Conservation (phyloP, 2,113 vertebrate genomes). For the Orycteropus afer region DNA sequence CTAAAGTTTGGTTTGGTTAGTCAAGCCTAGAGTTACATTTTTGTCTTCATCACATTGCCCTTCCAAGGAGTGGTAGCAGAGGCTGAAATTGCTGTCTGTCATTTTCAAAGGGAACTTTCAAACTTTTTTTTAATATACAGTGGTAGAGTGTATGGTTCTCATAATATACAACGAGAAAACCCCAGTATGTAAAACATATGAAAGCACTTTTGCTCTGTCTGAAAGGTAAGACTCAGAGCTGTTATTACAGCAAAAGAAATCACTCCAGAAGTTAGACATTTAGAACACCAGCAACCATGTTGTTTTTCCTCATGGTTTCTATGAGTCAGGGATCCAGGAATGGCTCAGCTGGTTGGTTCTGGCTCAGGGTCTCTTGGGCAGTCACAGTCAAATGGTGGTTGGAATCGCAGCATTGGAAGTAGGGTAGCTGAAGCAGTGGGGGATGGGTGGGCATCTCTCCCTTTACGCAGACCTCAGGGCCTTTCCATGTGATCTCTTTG, state of each 20-base stretch:
- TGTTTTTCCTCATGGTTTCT: neutral
- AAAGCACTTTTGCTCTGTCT: neutral
- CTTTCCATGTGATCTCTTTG: neutral
- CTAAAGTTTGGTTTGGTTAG: too few species aligned
- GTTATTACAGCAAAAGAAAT: neutral
- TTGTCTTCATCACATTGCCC: neutral
- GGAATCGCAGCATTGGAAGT: accelerated
- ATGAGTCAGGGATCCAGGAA: neutral
- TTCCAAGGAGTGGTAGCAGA: neutral
- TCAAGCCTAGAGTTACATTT: neutral
- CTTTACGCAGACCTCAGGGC: neutral
- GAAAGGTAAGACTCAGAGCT: neutral
- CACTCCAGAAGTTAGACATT: neutral
- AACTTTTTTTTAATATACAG: neutral
- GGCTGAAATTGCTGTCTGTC: neutral
- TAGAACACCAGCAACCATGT: neutral
- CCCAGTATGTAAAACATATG: neutral
- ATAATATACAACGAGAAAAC: neutral
- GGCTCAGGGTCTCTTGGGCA: neutral
- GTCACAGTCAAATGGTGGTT: neutral
- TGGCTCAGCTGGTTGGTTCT: neutral
- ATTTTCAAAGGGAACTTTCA: neutral
- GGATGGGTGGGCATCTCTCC: neutral
- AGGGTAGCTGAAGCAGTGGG: neutral
- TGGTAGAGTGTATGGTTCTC: neutral